Evolutionary conservation across 1,140 invertebrate species (phyloP).

Genomic region (Asbolus verrucosus): DNA sequence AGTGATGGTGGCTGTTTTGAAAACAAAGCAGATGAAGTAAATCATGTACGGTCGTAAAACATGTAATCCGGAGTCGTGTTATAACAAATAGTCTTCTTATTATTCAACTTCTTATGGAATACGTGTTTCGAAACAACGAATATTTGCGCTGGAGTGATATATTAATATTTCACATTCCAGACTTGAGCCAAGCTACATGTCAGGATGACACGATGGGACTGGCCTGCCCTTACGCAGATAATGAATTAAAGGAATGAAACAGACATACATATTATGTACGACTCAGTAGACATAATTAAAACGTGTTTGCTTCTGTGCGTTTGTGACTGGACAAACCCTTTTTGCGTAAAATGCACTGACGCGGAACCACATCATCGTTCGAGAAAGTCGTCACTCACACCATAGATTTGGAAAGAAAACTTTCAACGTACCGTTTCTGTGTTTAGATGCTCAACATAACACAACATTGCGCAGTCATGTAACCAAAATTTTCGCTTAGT

Average conservation of each 20-base stretch:
- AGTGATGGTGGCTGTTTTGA: constrained; percentile 29
- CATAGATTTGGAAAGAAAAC: constrained; percentile 5
- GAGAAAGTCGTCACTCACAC: constrained; percentile 25
- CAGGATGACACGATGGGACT: constrained; percentile 20
- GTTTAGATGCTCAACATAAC: background rate
- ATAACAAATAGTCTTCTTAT: constrained; percentile 48
- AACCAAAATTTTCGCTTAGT: constrained; percentile 1
- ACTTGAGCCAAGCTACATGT: constrained; percentile 30
- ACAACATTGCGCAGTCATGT: background rate
- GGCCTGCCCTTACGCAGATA: constrained; percentile 5
- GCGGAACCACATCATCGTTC: constrained; percentile 21
- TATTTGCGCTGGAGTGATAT: constrained; percentile 27
- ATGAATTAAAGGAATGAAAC: constrained; percentile 38
- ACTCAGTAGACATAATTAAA: constrained; percentile 38
- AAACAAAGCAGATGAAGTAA: constrained; percentile 37
- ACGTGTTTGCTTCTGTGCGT: constrained; percentile 21
- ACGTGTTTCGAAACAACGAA: constrained; percentile 41
- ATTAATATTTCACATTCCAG: constrained; percentile 48
- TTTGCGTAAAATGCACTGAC: constrained; percentile 12
- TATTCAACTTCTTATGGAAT: constrained; percentile 50
- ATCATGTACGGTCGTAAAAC: constrained; percentile 42
- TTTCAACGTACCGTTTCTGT: constrained; percentile 1
- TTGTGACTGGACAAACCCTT: constrained; percentile 28
- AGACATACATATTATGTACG: constrained; percentile 9
- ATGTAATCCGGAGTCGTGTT: constrained; percentile 38